Evolutionary conservation across 2,113 vertebrate genomes (phyloP).

Genomic region (Tyto alba): DNA sequence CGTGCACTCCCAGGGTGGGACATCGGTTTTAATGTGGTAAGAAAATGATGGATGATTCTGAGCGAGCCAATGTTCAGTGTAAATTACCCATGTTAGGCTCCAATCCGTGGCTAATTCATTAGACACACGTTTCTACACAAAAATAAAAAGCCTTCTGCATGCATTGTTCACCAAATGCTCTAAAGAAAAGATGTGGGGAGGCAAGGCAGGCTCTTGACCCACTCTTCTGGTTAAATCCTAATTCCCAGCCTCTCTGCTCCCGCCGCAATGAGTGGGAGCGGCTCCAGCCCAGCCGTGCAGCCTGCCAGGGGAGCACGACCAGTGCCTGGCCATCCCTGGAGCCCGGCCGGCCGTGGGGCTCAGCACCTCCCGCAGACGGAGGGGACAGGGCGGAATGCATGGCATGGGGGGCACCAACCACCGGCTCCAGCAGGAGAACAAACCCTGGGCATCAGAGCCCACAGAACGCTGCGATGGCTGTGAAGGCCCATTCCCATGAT

Average conservation of each 20-base stretch:
- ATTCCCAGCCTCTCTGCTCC: not conserved
- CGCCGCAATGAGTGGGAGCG: fast-evolving
- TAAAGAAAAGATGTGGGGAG: constrained; percentile 13
- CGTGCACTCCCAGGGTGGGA: not conserved
- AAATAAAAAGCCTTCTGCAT: constrained; percentile 31
- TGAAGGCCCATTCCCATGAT: not conserved
- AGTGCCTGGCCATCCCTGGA: fast-evolving
- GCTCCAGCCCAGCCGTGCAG: not conserved
- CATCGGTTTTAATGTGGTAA: constrained; percentile 13
- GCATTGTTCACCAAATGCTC: constrained; percentile 15
- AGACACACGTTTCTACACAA: constrained; percentile 45
- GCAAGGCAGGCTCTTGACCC: not conserved
- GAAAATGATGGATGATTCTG: constrained; percentile 55
- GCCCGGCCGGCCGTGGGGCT: fast-evolving
- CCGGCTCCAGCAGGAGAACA: not conserved
- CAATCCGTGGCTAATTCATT: constrained; percentile 54
- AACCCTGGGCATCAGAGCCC: not conserved
- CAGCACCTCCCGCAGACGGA: fast-evolving
- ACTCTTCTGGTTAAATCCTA: not conserved
- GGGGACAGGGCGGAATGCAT: not conserved
- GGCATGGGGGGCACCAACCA: not conserved
- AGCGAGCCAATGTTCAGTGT: not conserved
- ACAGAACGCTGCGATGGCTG: not conserved
- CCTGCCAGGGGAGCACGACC: not conserved
- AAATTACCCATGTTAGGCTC: constrained; percentile 54